Evolutionary conservation across 1,140 invertebrate genomes (phyloP).

Genomic region (Scaptomyza pallida): DNA sequence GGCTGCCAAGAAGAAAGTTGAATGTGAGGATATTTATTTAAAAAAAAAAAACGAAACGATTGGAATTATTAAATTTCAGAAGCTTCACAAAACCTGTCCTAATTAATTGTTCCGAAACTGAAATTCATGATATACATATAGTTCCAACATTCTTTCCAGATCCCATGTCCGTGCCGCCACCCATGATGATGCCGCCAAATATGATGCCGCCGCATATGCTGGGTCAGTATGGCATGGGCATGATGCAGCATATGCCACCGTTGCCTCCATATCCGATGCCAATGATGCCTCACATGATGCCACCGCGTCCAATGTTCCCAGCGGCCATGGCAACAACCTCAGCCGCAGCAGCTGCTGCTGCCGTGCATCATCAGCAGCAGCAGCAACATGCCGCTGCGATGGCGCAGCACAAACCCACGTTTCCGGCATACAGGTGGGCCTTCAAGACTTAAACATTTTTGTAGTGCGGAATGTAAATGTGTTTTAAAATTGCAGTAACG

Average conservation of each 20-base stretch:
- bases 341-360: constrained; percentile 84
- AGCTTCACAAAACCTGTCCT: not conserved
- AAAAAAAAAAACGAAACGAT: no score
- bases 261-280: constrained; percentile 86
- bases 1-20: constrained; percentile 89
- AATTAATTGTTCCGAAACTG: not conserved
- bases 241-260: constrained; percentile 86
- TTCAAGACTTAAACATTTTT: not conserved
- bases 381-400: constrained; percentile 84
- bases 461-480: not conserved
- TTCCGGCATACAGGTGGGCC: constrained; percentile 89
- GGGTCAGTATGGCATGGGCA: constrained; percentile 85
- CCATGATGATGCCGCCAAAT: constrained; percentile 86
- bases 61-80: not conserved
- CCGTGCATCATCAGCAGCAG: constrained; percentile 51
- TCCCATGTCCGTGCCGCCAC: constrained; percentile 84
- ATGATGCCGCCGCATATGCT: constrained; percentile 87
- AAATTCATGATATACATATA: constrained; percentile 2
- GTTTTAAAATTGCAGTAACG: constrained; percentile 85
- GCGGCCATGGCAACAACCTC: constrained; percentile 88
- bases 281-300: constrained; percentile 88
- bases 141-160: constrained; percentile 34
- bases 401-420: constrained; percentile 89
- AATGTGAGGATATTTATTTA: constrained; percentile 86
- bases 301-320: constrained; percentile 91